phyloP scores from a whole-genome alignment of 2,113 vertebrate genomes.

The Protobothrops flavoviridis region DNA sequence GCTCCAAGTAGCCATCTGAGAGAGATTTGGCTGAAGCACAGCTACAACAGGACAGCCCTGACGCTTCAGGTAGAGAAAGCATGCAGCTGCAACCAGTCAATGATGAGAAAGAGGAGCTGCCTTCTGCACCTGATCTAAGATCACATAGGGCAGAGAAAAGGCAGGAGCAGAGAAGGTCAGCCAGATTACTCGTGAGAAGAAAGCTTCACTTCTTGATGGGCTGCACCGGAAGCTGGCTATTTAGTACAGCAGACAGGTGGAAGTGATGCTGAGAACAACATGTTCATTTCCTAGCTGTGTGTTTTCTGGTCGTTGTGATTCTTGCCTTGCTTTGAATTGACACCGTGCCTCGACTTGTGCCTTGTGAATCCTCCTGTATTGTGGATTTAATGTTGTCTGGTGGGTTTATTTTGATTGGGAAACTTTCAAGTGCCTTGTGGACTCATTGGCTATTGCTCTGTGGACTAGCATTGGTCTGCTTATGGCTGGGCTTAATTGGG shows the following conservation, averaged over 20 bases:
- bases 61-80: neutral
- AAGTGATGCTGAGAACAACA: neutral
- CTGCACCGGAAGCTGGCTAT: neutral
- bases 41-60: neutral
- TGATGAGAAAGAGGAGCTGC: neutral
- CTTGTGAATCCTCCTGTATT: neutral
- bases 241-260: neutral
- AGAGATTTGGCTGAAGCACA: neutral
- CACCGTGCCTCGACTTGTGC: neutral
- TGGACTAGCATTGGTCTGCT: neutral
- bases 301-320: neutral
- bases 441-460: neutral
- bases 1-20: neutral
- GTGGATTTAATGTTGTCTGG: neutral
- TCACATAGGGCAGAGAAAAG: neutral
- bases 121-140: neutral
- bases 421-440: neutral
- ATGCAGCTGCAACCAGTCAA: neutral
- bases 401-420: neutral
- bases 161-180: neutral
- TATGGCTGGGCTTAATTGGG: neutral
- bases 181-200: neutral
- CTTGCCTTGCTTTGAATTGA: neutral
- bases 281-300: neutral
- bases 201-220: neutral